Conservation (phyloP, 1,140 invertebrate genomes). For the Aradophagus sp. region DNA sequence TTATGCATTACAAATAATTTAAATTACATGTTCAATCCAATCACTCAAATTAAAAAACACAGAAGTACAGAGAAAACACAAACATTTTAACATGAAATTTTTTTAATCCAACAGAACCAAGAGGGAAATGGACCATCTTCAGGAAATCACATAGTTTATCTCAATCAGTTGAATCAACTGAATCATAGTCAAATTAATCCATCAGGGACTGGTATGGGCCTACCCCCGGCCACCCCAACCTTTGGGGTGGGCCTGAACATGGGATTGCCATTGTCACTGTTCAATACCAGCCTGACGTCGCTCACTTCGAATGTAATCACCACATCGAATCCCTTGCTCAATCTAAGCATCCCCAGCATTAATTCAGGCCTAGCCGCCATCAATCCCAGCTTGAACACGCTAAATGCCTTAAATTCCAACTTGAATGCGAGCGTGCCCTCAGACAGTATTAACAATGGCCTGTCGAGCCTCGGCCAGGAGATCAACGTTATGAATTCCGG, state of each 20-base stretch:
- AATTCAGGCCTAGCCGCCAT: constrained; percentile 72
- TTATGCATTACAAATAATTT: too few species aligned
- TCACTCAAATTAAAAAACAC: too few species aligned
- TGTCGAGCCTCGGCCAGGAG: constrained; percentile 69
- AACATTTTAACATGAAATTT: too few species aligned
- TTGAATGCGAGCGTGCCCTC: constrained; percentile 68
- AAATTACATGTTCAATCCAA: too few species aligned
- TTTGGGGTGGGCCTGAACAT: constrained; percentile 76
- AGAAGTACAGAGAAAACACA: too few species aligned
- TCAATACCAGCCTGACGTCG: constrained; percentile 72
- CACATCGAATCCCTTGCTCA: constrained; percentile 73
- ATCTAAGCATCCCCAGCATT: constrained; percentile 71
- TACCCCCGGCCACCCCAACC: constrained; percentile 75
- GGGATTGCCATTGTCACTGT: constrained; percentile 73
- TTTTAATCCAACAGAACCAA: constrained; percentile 67
- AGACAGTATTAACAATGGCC: constrained; percentile 72
- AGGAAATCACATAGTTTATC: constrained; percentile 74
- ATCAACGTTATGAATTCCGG: constrained; percentile 69
- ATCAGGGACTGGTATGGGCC: constrained; percentile 75
- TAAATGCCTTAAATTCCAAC: constrained; percentile 72
- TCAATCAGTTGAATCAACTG: constrained; percentile 73
- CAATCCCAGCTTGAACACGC: constrained; percentile 71
- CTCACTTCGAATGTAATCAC: constrained; percentile 74
- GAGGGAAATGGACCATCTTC: constrained; percentile 71
- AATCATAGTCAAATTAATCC: constrained; percentile 73